Conservation (phyloP, 2,113 vertebrate species). For the Hoplias malabaricus region DNA sequence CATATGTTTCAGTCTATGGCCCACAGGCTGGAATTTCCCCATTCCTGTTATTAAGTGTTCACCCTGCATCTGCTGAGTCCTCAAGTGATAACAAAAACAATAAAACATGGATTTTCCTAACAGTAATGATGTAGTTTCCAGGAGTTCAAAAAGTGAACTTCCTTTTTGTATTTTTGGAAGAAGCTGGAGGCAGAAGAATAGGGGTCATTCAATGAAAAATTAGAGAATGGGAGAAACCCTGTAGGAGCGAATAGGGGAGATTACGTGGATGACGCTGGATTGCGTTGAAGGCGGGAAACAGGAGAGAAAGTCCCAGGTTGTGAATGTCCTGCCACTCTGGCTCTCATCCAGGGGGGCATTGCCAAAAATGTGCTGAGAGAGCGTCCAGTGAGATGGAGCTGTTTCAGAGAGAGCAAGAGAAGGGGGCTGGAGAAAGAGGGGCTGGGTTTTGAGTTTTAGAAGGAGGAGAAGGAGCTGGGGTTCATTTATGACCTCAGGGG, state of each 20-base stretch:
- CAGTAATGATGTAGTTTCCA: too few species aligned
- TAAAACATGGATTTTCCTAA: too few species aligned
- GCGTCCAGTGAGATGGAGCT: conserved; percentile 5
- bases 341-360: conserved; percentile 30
- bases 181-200: too few species aligned
- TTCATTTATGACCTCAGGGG: conserved; percentile 61
- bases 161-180: neutral
- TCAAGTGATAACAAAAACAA: too few species aligned
- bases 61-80: too few species aligned
- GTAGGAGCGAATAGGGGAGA: neutral
- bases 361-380: conserved; percentile 53
- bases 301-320: conserved; percentile 36
- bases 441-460: conserved; percentile 44
- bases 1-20: neutral
- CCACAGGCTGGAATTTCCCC: neutral
- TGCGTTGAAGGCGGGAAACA: conserved; percentile 1
- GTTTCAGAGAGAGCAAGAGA: conserved; percentile 14
- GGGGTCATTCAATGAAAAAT: neutral
- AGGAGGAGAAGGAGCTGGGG: conserved; percentile 54
- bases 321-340: conserved; percentile 36
- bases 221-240: neutral
- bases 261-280: neutral
- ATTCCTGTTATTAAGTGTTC: too few species aligned
- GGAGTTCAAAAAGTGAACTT: neutral
- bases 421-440: neutral